Percentiles rank a stretch among this genome's conserved stretches.
Conservation (phyloP, 1,140 invertebrate species). For the Bombus superbus region DNA sequence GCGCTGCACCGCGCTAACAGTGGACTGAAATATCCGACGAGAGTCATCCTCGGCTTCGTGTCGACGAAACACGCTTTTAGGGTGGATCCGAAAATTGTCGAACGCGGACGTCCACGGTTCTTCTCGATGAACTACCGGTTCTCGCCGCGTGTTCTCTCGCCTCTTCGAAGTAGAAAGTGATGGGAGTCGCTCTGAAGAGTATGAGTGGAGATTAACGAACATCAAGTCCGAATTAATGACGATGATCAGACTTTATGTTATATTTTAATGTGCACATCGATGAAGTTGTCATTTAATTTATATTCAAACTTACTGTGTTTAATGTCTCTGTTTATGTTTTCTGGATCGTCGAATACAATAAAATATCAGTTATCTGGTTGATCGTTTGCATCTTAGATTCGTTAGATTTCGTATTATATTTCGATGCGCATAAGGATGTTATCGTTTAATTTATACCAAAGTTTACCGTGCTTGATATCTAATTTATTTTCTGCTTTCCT, state of each 20-base stretch:
- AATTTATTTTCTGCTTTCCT: neutral
- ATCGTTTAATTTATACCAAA: neutral
- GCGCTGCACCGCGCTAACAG: slow-evolving; percentile 54
- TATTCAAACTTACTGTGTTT: neutral
- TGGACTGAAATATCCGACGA: slow-evolving; percentile 73
- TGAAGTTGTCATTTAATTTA: neutral
- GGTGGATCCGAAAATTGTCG: slow-evolving; percentile 41
- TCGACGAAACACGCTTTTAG: slow-evolving; percentile 40
- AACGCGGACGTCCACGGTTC: neutral
- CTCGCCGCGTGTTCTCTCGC: neutral
- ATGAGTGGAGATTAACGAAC: neutral
- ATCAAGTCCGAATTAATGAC: neutral
- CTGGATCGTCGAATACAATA: too few relatives aligned
- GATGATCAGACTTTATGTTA: neutral
- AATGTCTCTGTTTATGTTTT: neutral
- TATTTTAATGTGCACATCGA: neutral
- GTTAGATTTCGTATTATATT: neutral
- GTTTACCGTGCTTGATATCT: neutral
- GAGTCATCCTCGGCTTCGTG: slow-evolving; percentile 38
- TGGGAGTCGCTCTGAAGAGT: neutral
- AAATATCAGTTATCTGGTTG: too few relatives aligned
- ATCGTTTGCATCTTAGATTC: too few relatives aligned
- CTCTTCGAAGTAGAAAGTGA: neutral
- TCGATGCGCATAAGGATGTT: neutral
- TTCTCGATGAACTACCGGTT: neutral